Evolutionary conservation across 2,888 invertebrate species (phyloP).

Genomic region (Cerastis leucographa): DNA sequence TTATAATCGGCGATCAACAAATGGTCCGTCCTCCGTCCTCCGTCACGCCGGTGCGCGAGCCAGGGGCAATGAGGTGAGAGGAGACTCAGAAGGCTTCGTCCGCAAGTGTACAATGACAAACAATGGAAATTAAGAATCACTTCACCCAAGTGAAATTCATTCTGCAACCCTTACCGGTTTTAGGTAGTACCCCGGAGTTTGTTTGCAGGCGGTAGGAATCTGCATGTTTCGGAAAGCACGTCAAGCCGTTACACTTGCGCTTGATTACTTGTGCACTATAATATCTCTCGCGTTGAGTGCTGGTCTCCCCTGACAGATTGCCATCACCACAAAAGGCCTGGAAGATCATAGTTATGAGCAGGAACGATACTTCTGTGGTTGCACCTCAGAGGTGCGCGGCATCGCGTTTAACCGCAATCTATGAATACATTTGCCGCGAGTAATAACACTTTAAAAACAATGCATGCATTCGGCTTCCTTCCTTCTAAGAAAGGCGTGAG

Average conservation of each 20-base stretch:
- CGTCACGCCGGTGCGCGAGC: neutral
- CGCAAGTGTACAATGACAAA: neutral
- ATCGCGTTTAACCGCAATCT: slow-evolving; percentile 59
- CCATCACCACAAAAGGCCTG: neutral
- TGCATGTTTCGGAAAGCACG: neutral
- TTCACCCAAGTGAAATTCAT: neutral
- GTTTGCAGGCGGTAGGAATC: neutral
- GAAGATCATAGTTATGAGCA: neutral
- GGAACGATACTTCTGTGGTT: slow-evolving; percentile 18
- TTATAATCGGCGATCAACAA: slow-evolving; percentile 70
- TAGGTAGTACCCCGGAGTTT: neutral
- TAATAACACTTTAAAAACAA: slow-evolving; percentile 71
- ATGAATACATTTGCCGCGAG: slow-evolving; percentile 74
- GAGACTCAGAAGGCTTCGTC: slow-evolving; percentile 8
- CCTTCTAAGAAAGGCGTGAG: slow-evolving; percentile 3
- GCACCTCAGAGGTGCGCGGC: neutral
- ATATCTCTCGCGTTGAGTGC: neutral
- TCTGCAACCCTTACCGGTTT: neutral
- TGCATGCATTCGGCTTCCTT: slow-evolving; percentile 60
- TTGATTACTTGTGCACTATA: neutral
- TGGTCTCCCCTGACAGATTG: neutral
- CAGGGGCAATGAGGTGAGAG: neutral
- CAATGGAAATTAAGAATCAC: neutral
- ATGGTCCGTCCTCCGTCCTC: slow-evolving; percentile 56
- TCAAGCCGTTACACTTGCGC: neutral